Evolutionary conservation across 2,888 invertebrate genomes (phyloP), one percentile per base, ranked within the genome.

Genomic region (Spisula subtruncata): DNA sequence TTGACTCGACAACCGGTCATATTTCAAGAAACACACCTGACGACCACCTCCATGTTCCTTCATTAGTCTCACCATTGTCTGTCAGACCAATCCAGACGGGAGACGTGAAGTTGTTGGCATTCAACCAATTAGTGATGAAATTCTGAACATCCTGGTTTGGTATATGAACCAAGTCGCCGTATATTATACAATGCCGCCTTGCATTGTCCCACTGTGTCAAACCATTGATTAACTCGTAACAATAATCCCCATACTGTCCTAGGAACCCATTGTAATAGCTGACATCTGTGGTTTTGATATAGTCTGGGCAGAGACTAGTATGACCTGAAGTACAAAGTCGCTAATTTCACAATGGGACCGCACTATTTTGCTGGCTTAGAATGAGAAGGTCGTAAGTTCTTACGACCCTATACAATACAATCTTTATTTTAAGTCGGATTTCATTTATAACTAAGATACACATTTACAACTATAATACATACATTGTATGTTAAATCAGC

Each of bases 161-260:
- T 41, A 92, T 83, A 48, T 84, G 75, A 18, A 87, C 80, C 5
- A 92, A 84, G 20, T 89, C 75, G 5, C 92, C 92, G 1, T 25
- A 10, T 48, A 85, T 81, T 18, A 83, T 56, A 46, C 92, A 92
- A 71, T 92, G 92, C 20, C 88, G 51, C 79, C 90, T 87, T 14
- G 91, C 92, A 56, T 87, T 89, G 18, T 79, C 79, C 87, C 90
- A 92, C n/a, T 88, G 89, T n/a, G 90, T 88, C n/a, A 54, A 8
- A 46, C 54, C 51, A 66, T 85, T 79, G 8, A 91, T 90, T 10
- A 91, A 54, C 35, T 91, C 92, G 46, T 87, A 90, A 41, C 92
- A 92, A 60, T 86, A 92, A 10, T 90, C 85, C 20, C 89, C 92
- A 51, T 87, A 90, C 51, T 92, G 92, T 46, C 91, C 89, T 10